Base-by-base conservation (phyloP, 2,113 vertebrate genomes). In the Nycticorax nycticorax region DNA sequence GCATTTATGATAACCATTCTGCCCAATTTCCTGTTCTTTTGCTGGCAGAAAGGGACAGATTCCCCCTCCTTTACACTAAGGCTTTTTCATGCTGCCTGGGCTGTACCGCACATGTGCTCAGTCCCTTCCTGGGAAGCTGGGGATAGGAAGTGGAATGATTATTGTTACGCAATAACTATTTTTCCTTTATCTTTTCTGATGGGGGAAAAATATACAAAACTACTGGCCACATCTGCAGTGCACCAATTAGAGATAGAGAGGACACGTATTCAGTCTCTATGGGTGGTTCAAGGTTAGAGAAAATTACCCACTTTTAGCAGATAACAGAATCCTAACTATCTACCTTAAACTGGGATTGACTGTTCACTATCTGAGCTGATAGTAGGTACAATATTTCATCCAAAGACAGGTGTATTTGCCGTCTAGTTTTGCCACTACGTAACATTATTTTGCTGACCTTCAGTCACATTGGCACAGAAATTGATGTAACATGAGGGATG, bases 251-350 rank as follows among this genome's bases (percentile, higher is more conserved):
- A 96, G 85, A 94, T 8, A 92, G 93, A 91, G 74, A 74, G 53
- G 66, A 88, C 50, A 79, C 33, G 55, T 53, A 82, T 96, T 94
- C 73, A 82, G 69, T 68, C 56, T 83, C 76, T 24, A 74, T 35
- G 74, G 85, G 93, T 72, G 32, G 89, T 35, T 96, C 88, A 96
- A 97, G 95, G 94, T 94, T 91, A 86, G 76, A 96, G 89, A 91
- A 97, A 97, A 97, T 97, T 85, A 96, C 89, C 88, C 90, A 91
- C 86, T 95, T 97, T 87, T 89, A 94, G 93, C 43, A 93, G 93
- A 96, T 95, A 95, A 93, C 91, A 97, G 81, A 85, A 96, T 95
- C 87, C 92, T 81, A 96, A 94, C 91, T 93, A 91, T 94, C 80
- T 94, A 68, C 85, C 89, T 95, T 92, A 97, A 95, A 96, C 63